A percentile compares a stretch with the other conserved stretches of the same genome.
Conservation (phyloP, 2,113 vertebrate genomes). For the Etheostoma spectabile region DNA sequence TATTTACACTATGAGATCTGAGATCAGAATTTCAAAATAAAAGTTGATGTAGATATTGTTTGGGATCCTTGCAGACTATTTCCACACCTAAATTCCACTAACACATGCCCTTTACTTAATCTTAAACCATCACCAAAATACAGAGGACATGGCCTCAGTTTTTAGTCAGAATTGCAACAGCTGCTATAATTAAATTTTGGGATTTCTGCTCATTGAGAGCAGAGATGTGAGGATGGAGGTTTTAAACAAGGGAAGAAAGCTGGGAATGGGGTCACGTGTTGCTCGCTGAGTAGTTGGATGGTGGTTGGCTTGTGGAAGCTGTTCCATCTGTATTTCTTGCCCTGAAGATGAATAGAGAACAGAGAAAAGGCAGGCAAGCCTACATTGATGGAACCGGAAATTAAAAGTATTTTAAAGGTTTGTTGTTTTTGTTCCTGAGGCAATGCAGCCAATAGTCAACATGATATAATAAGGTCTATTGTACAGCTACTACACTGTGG, state of each 20-base stretch:
- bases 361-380: neutral
- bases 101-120: no score
- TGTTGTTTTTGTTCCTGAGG: neutral
- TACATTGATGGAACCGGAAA: neutral
- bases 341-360: neutral
- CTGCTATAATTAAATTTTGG: neutral
- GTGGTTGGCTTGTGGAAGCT: neutral
- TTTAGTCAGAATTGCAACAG: neutral
- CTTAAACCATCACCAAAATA: neutral
- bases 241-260: neutral
- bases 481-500: neutral
- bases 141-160: no score
- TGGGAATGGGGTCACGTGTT: no score
- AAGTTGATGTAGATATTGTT: neutral
- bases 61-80: neutral
- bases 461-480: neutral
- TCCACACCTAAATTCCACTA: no score
- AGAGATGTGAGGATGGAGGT: neutral
- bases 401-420: slow-evolving; percentile 4
- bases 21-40: neutral
- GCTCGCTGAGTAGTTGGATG: neutral
- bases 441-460: neutral
- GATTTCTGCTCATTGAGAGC: neutral
- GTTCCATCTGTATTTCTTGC: neutral
- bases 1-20: neutral